Evolutionary conservation across 1,140 invertebrate genomes (phyloP).

Genomic region (Chironomus striatipennis): DNA sequence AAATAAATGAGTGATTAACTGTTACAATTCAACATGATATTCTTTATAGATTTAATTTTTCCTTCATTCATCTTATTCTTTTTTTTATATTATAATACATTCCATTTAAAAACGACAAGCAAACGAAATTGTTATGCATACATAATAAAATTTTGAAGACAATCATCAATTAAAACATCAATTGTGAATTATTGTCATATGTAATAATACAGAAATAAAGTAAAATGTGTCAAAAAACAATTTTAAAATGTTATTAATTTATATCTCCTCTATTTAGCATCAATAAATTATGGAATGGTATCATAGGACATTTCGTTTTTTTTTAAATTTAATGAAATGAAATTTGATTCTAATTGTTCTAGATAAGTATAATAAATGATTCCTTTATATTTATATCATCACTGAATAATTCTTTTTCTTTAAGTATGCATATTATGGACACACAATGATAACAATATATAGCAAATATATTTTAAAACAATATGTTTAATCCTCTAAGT

Average conservation of each 20-base stretch:
- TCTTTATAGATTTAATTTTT: background rate
- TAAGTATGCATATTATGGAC: slow-evolving; percentile 7
- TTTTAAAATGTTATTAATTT: background rate
- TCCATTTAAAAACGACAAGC: background rate
- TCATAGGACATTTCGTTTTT: background rate
- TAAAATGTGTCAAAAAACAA: background rate
- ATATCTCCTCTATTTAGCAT: background rate
- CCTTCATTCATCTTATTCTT: no score
- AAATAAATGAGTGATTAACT: background rate
- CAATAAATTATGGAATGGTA: background rate
- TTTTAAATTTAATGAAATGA: background rate
- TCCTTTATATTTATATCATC: background rate
- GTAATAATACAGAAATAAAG: background rate
- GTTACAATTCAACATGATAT: background rate
- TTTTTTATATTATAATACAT: background rate
- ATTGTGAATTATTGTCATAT: slow-evolving; percentile 14
- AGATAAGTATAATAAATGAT: background rate
- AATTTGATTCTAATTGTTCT: background rate
- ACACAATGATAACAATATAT: slow-evolving; percentile 3
- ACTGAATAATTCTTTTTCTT: background rate
- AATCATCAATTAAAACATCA: background rate
- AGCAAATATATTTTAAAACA: slow-evolving; percentile 4
- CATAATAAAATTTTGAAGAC: background rate
- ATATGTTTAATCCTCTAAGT: slow-evolving; percentile 91
- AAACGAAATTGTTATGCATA: background rate